These are phyloP conservation scores for Sycophila sp. DNA, from an alignment of 1,140 invertebrate genomes.

Conservation along the genomic window DNA sequence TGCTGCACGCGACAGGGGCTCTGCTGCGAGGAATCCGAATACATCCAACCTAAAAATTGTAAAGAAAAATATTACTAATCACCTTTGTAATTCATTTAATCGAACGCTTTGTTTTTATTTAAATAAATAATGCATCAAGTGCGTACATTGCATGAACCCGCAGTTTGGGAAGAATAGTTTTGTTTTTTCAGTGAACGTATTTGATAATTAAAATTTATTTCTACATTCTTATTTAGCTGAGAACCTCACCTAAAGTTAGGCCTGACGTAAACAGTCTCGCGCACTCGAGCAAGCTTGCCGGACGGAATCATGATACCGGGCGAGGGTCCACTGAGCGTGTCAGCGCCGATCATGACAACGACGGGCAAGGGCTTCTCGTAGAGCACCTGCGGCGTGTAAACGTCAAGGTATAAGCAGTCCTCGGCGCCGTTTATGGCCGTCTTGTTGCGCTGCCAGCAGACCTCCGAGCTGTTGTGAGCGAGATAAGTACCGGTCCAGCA, in stretches of 20 bases:
- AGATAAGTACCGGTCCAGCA: slow-evolving; percentile 84
- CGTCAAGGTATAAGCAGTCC: slow-evolving; percentile 83
- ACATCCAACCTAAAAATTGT: slow-evolving; percentile 71
- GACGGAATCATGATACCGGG: slow-evolving; percentile 74
- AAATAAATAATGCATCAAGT: no score
- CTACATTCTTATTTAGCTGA: no score
- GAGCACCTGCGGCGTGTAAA: slow-evolving; percentile 78
- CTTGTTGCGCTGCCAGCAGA: slow-evolving; percentile 75
- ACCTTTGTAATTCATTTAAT: no score
- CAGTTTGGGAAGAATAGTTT: no score
- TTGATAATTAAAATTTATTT: no score
- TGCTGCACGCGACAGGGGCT: slow-evolving; percentile 73
- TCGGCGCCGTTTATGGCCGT: slow-evolving; percentile 72
- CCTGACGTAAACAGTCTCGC: slow-evolving; percentile 84
- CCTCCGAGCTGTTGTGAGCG: slow-evolving; percentile 73
- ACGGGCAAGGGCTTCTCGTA: slow-evolving; percentile 81
- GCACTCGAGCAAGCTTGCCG: slow-evolving; percentile 74
- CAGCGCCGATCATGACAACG: slow-evolving; percentile 83
- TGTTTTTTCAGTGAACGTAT: no score
- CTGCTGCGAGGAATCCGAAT: slow-evolving; percentile 81
- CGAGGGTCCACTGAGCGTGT: slow-evolving; percentile 78
- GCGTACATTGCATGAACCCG: no score
- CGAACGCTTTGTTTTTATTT: no score
- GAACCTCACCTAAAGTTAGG: slow-evolving; percentile 75
- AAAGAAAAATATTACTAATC: no score